Percentiles rank a stretch among this genome's conserved stretches.
Evolutionary conservation across 2,888 invertebrate genomes (phyloP).

Genomic region (Athalia cordata): DNA sequence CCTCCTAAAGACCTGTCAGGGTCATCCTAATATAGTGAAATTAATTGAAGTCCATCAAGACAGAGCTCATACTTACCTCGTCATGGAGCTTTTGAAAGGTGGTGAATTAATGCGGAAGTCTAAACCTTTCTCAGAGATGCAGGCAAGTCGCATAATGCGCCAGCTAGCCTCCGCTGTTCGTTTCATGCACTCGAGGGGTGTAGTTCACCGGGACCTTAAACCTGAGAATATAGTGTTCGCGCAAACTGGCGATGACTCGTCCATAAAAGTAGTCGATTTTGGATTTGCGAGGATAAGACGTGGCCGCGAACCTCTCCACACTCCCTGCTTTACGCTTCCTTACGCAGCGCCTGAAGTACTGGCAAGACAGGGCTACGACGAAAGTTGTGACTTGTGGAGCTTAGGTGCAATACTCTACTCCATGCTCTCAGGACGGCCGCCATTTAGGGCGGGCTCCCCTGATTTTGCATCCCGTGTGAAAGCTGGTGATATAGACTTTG

Average conservation of each 20-base stretch:
- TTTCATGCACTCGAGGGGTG: constrained; percentile 88
- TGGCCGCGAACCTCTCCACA: constrained; percentile 79
- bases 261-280: constrained; percentile 95
- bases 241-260: constrained; percentile 75
- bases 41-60: constrained; percentile 90
- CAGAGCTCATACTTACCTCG: constrained; percentile 90
- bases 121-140: constrained; percentile 83
- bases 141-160: constrained; percentile 86
- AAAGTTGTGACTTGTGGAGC: constrained; percentile 97
- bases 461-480: constrained; percentile 89
- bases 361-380: constrained; percentile 86
- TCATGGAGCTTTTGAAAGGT: constrained; percentile 89
- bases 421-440: constrained; percentile 90
- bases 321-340: constrained; percentile 95
- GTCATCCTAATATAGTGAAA: constrained; percentile 91
- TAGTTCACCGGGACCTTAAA: constrained; percentile 95
- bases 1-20: constrained; percentile 88
- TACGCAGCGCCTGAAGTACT: constrained; percentile 98
- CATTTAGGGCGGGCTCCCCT: constrained; percentile 84
- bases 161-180: constrained; percentile 89
- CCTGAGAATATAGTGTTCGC: constrained; percentile 89
- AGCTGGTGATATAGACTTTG: constrained; percentile 86
- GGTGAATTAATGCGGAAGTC: constrained; percentile 86
- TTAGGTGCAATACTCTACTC: constrained; percentile 94
- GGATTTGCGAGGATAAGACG: constrained; percentile 92